phyloP scores from a whole-genome alignment of 1,140 invertebrate genomes.

The Drosophila takahashii region DNA sequence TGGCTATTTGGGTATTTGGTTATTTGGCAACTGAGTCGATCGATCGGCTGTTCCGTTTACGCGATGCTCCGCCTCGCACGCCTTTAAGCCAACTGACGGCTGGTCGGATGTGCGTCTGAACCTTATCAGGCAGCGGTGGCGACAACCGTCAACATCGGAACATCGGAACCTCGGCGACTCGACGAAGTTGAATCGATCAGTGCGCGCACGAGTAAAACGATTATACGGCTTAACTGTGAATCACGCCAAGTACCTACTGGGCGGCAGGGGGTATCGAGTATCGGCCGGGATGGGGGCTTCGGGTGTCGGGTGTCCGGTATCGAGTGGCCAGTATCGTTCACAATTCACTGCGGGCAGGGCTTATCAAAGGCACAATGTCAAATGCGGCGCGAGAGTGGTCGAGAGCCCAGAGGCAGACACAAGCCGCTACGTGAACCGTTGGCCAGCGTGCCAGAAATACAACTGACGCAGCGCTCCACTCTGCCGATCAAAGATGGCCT shows the following conservation, averaged over 20 bases:
- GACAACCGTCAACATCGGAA: slow-evolving; percentile 29
- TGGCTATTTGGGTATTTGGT: slow-evolving; percentile 3
- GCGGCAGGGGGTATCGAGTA: slow-evolving; percentile 14
- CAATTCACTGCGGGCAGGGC: slow-evolving; percentile 21
- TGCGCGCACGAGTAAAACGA: slow-evolving; percentile 77
- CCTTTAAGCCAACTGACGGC: slow-evolving; percentile 76
- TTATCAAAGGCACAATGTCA: slow-evolving; percentile 42
- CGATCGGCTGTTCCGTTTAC: slow-evolving; percentile 50
- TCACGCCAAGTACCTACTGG: slow-evolving; percentile 48
- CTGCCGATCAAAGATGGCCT: slow-evolving; percentile 46
- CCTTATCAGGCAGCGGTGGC: slow-evolving; percentile 68
- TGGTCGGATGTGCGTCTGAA: slow-evolving; percentile 76
- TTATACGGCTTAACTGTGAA: slow-evolving; percentile 75
- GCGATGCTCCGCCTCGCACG: slow-evolving; percentile 68
- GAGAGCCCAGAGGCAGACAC: slow-evolving; percentile 36
- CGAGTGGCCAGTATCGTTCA: slow-evolving; percentile 9
- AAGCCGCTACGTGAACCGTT: slow-evolving; percentile 73
- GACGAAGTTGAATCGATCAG: slow-evolving; percentile 68
- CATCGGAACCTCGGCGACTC: slow-evolving; percentile 22
- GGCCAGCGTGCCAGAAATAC: slow-evolving; percentile 73
- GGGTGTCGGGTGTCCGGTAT: not conserved
- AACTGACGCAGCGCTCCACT: slow-evolving; percentile 55
- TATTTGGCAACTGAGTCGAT: slow-evolving; percentile 13
- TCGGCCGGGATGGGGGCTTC: slow-evolving; percentile 12
- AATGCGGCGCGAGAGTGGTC: slow-evolving; percentile 15